Evolutionary conservation across 1,140 invertebrate species (phyloP), one percentile per base, ranked within the genome.

Genomic region (Cephus cinctus): DNA sequence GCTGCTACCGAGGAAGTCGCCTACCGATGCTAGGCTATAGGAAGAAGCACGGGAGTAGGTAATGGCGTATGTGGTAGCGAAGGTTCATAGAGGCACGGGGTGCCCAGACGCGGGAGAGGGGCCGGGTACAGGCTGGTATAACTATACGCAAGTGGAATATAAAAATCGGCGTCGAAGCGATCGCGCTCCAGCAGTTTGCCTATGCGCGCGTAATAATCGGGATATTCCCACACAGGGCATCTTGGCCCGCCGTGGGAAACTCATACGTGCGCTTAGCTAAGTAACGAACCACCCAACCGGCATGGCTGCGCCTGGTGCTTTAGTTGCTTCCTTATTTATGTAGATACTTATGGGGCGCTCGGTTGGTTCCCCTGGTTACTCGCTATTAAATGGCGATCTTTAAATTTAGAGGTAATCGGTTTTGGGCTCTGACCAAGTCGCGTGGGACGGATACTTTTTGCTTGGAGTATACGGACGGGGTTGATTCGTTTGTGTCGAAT

Each of bases 211-310:
- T 75, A 70, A 73, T 75, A 71, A 75, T 66, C 62, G 58, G 54
- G 57, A 69, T 71, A 71, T 75, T 75, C 71, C 65, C 71, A 73
- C 71, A 75, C 66, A 57, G 54, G 57, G 48, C 46, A 52, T 46
- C 48, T 49, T 58, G 59, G 54, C 61, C 63, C 63, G 65, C 54
- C 72, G 73, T 76, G 75, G 73, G 73, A 77, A 77, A 75, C 63
- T 68, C 62, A 73, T 69, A 75, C 73, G 74, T 75, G 73, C 73
- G 65, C 52, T 30, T 4, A 20, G 21, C 16, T 9, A 19, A 38
- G 34, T 30, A 43, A 31, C 51, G 50, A 38, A 16, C 16, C 35
- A 9, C 35, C 11, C 35, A 12, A 11, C 1, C 27, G 12, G 9
- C 14, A 30, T 12, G 27, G 9, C 27, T 30, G 12, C 27, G 12